Evolutionary conservation across 2,113 vertebrate genomes (phyloP).

Genomic region (sheep (Ovis aries)): ARS-UI_Ramb_v3.0 NC_056054.1:82134501-82135000

Average conservation of each 20-base stretch:
- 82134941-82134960: not conserved
- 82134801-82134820: not conserved
- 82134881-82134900: not conserved
- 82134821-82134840: not conserved
- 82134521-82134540: not conserved
- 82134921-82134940: not conserved
- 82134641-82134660: not conserved
- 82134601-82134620: not conserved
- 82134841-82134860: not conserved
- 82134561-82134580: not conserved
- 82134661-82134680: not conserved
- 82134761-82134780: not conserved
- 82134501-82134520: not conserved
- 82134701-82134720: not conserved
- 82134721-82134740: not conserved
- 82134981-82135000: not conserved
- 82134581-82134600: not conserved
- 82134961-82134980: not conserved
- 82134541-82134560: not conserved
- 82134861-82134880: not conserved
- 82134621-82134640: not conserved
- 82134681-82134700: not conserved
- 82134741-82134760: not conserved
- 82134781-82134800: not conserved
- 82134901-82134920: not conserved